phyloP scores from a whole-genome alignment of 2,888 invertebrate genomes.

The Stenchaetothrips biformis region DNA sequence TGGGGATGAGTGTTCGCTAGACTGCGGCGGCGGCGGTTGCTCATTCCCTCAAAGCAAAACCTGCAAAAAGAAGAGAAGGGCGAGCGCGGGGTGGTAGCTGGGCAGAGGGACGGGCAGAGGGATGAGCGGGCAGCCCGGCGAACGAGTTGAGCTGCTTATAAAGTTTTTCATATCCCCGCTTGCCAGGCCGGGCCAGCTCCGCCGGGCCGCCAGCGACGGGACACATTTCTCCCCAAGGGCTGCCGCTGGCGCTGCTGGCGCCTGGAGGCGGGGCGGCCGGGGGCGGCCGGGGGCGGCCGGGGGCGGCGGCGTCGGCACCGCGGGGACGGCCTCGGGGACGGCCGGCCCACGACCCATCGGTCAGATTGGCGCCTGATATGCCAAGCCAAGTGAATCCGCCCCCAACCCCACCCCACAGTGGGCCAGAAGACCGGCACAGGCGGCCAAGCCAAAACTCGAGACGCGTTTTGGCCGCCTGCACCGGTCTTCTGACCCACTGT shows the following conservation, averaged over 20 bases:
- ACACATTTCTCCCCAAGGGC: background rate
- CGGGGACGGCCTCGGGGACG: background rate
- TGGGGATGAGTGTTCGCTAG: no score
- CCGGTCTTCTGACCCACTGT: background rate
- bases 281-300: background rate
- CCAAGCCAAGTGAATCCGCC: background rate
- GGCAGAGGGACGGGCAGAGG: background rate
- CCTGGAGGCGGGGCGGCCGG: background rate
- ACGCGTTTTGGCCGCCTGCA: background rate
- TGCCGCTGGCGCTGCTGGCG: background rate
- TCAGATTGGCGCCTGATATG: slow-evolving; percentile 22
- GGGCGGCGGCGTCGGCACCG: no score
- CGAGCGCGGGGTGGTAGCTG: background rate
- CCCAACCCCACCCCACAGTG: background rate
- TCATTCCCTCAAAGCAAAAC: no score
- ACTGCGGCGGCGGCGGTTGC: no score
- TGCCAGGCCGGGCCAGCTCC: background rate
- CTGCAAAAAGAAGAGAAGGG: background rate
- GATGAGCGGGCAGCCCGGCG: background rate
- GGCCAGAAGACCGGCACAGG: no score
- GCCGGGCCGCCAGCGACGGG: background rate
- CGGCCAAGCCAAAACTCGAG: no score
- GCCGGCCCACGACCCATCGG: background rate
- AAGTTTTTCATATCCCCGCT: background rate
- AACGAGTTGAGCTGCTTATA: background rate